Evolutionary conservation across 2,797 vertebrate species (phyloP).

Genomic region (Dermochelys coriacea): DNA sequence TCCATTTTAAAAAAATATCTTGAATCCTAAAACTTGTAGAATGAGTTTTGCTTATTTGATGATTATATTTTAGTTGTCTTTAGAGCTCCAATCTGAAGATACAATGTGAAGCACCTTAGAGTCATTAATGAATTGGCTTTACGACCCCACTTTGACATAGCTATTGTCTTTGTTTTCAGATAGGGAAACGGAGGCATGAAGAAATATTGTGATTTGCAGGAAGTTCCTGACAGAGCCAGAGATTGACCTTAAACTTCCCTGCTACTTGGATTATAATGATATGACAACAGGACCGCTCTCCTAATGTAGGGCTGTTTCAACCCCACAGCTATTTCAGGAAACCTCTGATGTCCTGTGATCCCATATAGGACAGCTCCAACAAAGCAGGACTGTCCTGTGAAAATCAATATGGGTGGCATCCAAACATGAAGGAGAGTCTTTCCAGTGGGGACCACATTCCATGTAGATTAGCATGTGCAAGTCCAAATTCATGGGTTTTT

Average conservation of each 20-base stretch:
- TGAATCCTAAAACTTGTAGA: conserved; percentile 18
- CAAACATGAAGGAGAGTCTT: conserved; percentile 5
- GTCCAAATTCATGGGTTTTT: conserved; percentile 60
- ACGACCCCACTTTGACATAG: background rate
- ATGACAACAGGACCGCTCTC: accelerated
- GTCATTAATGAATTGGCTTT: background rate
- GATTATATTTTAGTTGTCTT: background rate
- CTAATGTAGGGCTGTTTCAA: background rate
- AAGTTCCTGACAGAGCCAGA: accelerated
- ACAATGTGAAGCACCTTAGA: background rate
- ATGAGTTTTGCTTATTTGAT: conserved; percentile 9
- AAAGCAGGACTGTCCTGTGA: background rate
- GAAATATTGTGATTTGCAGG: background rate
- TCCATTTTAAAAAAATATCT: background rate
- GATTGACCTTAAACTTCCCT: background rate
- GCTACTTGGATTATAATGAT: background rate
- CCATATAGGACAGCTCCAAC: accelerated
- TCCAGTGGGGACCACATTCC: background rate
- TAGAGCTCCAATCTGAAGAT: background rate
- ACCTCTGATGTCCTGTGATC: background rate
- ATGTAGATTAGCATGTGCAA: conserved; percentile 19
- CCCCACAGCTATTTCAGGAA: background rate
- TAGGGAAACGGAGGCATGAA: background rate
- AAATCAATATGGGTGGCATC: conserved; percentile 43
- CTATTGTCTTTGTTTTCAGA: accelerated